Base-by-base conservation (phyloP, 1,140 invertebrate species). In the Musca domestica region DNA sequence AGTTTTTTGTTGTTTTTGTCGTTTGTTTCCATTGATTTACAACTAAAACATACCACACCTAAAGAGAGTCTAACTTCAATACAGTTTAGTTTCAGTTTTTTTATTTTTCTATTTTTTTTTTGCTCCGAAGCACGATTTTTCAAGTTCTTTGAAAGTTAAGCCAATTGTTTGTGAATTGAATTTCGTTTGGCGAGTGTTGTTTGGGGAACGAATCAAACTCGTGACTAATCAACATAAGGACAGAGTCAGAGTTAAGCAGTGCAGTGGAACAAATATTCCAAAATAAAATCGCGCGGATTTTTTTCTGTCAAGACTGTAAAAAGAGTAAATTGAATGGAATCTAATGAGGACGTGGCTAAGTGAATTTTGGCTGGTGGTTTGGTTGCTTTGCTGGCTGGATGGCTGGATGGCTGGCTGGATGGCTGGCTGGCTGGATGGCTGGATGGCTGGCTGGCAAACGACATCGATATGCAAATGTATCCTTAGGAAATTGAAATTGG, bases 61-160 rank as follows among this genome's bases (percentile, higher is more conserved):
- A 25, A 52, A 52, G 14, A 54, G n/a, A 58, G 30, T 58, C 15
- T 58, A 9, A 30, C 30, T 58, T 58, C 23, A 49, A n/a, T 49
- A 6, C 17, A 49, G 15, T 49, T 49, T 56, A 0, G 25, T n/a
- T 23, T 54, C 52, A 23, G 27, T 54, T 54, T 54, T 22, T 12
- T 54, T 4, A 9, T 23, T 25, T 22, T 54, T 54, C 15, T 23
- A 23, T 54, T 22, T 22, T 7, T 9, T 2, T 58, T 58, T 58
- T 30, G 3, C 17, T 58, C 23, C 30, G 30, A 56, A 15, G 54
- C 54, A 58, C 54, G 54, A 58, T 58, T 58, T 58, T 58, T 58
- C 54, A 58, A 58, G 54, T 58, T 58, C 54, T 58, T 58, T 58
- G 54, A 58, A 58, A 58, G 54, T 34, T 58, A 30, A 30, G 27